These are phyloP conservation scores for Rhea americana DNA, from an alignment of 2,113 vertebrate species.

Conservation along the genomic window DNA sequence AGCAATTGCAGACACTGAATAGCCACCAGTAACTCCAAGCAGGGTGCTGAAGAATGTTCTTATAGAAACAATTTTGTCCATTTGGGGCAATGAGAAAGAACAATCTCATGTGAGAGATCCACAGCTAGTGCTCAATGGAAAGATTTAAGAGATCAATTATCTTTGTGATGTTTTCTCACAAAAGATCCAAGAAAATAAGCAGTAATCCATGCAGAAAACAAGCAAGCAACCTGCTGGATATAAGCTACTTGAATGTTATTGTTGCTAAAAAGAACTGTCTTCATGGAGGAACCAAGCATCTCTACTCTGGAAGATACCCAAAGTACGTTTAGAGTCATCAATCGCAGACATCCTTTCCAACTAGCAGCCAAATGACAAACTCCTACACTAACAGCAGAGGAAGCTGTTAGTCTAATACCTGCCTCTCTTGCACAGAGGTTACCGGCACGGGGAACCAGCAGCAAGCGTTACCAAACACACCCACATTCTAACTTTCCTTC, in stretches of 20 bases:
- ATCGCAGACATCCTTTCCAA: conserved; percentile 42
- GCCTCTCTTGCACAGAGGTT: conserved; percentile 57
- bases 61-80: not conserved
- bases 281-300: not conserved
- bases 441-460: not conserved
- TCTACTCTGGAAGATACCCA: conserved; percentile 32
- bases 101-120: not conserved
- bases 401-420: not conserved
- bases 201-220: conserved; percentile 15
- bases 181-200: conserved; percentile 7
- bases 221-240: not conserved
- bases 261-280: conserved; percentile 3
- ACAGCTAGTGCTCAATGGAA: not conserved
- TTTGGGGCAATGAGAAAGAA: conserved; percentile 3
- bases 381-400: conserved; percentile 41
- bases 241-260: conserved; percentile 16
- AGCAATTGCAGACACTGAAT: not conserved
- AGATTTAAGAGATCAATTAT: not conserved
- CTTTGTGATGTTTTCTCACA: conserved; percentile 25
- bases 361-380: conserved; percentile 58
- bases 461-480: conserved; percentile 61
- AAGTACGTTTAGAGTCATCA: conserved; percentile 36
- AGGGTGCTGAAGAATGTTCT: conserved; percentile 12
- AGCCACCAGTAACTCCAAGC: conserved; percentile 3
- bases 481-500: conserved; percentile 66